Percentiles rank a stretch among this genome's conserved stretches.
phyloP scores from a whole-genome alignment of 2,888 invertebrate species.

The Deroplatys truncata region DNA sequence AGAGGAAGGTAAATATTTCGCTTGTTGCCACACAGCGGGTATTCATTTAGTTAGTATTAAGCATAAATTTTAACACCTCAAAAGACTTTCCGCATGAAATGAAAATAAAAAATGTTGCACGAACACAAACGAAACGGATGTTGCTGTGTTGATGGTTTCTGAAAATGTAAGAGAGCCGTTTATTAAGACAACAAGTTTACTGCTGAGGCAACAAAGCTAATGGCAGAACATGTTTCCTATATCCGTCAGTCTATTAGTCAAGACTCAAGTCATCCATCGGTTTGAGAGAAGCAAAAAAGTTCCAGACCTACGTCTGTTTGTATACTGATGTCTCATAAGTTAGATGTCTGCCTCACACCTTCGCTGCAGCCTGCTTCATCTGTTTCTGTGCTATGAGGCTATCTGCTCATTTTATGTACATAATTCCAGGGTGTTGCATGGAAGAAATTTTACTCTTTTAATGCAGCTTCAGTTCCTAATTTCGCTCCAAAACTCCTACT shows the following conservation, averaged over 20 bases:
- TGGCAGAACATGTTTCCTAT: neutral
- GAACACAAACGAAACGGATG: neutral
- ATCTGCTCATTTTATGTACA: neutral
- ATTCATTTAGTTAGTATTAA: neutral
- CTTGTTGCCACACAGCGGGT: neutral
- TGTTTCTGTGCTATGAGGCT: neutral
- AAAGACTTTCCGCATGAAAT: neutral
- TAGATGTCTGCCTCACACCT: neutral
- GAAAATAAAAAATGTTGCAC: neutral
- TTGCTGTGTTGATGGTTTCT: neutral
- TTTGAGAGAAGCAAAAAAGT: neutral
- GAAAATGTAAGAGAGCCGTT: neutral
- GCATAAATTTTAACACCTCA: neutral
- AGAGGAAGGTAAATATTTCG: neutral
- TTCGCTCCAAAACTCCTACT: no score
- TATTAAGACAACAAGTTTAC: neutral
- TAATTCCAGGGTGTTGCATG: no score
- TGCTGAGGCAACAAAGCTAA: neutral
- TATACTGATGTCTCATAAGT: slow-evolving; percentile 16
- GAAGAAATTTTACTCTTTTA: no score
- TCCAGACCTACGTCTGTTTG: neutral
- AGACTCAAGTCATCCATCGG: neutral
- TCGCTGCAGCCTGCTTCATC: neutral
- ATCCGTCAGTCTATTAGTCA: neutral
- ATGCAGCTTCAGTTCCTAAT: no score